Conservation (phyloP, 2,888 invertebrate species). For the Dynastes maya region DNA sequence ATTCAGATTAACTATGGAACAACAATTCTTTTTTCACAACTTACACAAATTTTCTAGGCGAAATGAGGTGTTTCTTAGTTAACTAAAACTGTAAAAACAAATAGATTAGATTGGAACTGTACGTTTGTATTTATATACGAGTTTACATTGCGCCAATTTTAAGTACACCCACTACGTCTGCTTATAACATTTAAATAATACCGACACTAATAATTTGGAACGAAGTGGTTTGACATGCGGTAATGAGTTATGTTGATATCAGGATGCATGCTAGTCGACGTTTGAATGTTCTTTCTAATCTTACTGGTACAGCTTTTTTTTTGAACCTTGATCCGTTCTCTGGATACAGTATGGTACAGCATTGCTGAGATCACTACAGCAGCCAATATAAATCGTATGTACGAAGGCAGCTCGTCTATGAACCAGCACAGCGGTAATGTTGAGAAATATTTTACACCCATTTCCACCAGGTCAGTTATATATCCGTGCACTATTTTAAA, state of each 20-base stretch:
- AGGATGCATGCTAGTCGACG: not conserved
- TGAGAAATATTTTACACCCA: conserved; percentile 41
- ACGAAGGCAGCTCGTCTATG: conserved; percentile 49
- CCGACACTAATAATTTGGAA: too few species aligned
- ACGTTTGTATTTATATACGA: too few species aligned
- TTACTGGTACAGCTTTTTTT: conserved; percentile 23
- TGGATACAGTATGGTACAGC: conserved; percentile 44
- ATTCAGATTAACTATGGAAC: too few species aligned
- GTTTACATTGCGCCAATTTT: too few species aligned
- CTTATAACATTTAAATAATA: too few species aligned
- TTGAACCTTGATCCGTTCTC: conserved; percentile 34
- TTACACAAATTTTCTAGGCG: too few species aligned
- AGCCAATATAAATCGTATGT: conserved; percentile 48
- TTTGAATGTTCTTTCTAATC: not conserved
- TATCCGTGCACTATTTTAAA: conserved; percentile 47
- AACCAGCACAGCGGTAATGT: conserved; percentile 51
- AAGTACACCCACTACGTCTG: too few species aligned
- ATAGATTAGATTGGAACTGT: too few species aligned
- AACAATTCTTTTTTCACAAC: too few species aligned
- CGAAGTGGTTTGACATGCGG: too few species aligned
- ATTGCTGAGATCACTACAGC: conserved; percentile 46
- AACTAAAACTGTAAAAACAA: too few species aligned
- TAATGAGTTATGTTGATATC: not conserved
- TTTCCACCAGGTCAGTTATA: conserved; percentile 39
- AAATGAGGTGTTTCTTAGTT: too few species aligned